Base-by-base conservation (phyloP, 2,113 vertebrate genomes). In the Poecile atricapillus region DNA sequence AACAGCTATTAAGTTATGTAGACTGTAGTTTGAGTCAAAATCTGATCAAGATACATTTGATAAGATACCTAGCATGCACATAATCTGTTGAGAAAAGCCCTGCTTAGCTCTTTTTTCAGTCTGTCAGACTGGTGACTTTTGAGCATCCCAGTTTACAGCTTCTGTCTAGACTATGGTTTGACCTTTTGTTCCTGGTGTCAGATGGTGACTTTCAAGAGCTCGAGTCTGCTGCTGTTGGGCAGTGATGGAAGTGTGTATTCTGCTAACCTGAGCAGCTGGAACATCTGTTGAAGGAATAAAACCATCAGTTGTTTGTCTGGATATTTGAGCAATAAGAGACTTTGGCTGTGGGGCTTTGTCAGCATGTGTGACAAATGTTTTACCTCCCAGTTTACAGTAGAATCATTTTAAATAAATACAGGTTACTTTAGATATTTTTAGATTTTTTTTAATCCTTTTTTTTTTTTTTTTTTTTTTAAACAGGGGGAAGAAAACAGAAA, bases 121-220 rank as follows among this genome's bases (percentile, higher is more conserved):
- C 87, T 68, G n/a, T 67, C 70, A 87, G 85, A 69, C 91, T 80
- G 53, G 65, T 59, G 71, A 75, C 50, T 96, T 93, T 59, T 60
- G 90, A 90, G 68, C 79, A 92, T 80, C 55, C 59, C 71, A 31
- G 50, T 95, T 95, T 96, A 96, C 90, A 75, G 85, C 92, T 69
- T 83, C 75, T 92, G 93, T 95, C 95, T 96, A 88, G 92, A 95
- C 95, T 94, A 96, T 24, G 90, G 90, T 91, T 94, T 97, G 95
- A 88, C 96, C 94, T 95, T 96, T 96, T 95, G 85, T 80, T 94
- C 90, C 71, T 52, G 37, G 78, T 93, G 85, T 95, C 91, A 89
- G 74, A 82, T 75, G 53, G 87, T 94, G 83, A 91, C 74, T 95
- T 95, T 60, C 91, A 94, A 94, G 71, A 92, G 47, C 50, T 46